Percentiles rank a stretch among this genome's conserved stretches.
Evolutionary conservation across 2,797 vertebrate species (phyloP).

Genomic region (Macrochelys suwanniensis): DNA sequence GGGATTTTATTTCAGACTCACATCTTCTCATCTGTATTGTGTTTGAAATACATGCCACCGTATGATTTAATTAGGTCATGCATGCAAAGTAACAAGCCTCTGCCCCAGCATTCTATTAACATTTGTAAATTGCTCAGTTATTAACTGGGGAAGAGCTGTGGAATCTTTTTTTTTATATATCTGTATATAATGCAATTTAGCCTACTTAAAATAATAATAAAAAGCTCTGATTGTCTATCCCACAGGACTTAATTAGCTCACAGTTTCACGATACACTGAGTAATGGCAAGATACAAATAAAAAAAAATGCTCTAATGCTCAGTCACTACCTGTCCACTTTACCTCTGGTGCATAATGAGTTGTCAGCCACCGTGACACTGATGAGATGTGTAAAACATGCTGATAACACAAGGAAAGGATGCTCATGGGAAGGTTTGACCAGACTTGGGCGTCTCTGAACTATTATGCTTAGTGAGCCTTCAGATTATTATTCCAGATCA

Average conservation of each 20-base stretch:
- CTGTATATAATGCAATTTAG: slow-evolving; percentile 80
- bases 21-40: not conserved
- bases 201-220: slow-evolving; percentile 24
- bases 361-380: slow-evolving; percentile 76
- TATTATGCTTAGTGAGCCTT: slow-evolving; percentile 65
- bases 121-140: slow-evolving; percentile 69
- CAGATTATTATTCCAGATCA: slow-evolving; percentile 58
- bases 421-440: slow-evolving; percentile 67
- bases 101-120: slow-evolving; percentile 68
- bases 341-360: slow-evolving; percentile 81
- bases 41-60: slow-evolving; percentile 6
- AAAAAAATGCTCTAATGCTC: slow-evolving; percentile 73
- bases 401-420: slow-evolving; percentile 29
- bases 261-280: slow-evolving; percentile 62
- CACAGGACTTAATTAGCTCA: slow-evolving; percentile 86
- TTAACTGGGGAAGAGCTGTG: slow-evolving; percentile 71
- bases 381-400: slow-evolving; percentile 71
- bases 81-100: slow-evolving; percentile 46
- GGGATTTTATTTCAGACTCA: not conserved
- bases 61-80: slow-evolving; percentile 71
- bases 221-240: slow-evolving; percentile 80
- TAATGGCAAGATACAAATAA: slow-evolving; percentile 62
- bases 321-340: slow-evolving; percentile 80
- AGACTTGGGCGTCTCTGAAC: slow-evolving; percentile 44
- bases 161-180: slow-evolving; percentile 69